A percentile compares a stretch with the other conserved stretches of the same genome.
Conservation (phyloP, 2,888 invertebrate species). For the Acronicta leporina region DNA sequence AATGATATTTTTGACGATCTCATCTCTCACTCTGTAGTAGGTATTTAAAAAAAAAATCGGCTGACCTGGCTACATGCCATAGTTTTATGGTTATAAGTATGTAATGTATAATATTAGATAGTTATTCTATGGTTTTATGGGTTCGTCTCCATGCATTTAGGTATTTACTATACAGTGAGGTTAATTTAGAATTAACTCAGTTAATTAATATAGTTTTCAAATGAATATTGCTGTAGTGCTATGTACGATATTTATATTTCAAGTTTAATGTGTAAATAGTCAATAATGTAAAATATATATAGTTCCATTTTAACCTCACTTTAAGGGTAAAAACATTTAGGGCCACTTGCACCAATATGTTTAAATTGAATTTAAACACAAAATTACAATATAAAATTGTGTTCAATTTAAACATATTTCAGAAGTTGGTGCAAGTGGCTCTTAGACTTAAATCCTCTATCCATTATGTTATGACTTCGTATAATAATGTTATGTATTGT, state of each 20-base stretch:
- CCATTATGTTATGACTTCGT: neutral
- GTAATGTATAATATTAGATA: neutral
- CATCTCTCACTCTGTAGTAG: too few relatives aligned
- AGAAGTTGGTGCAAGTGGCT: too few relatives aligned
- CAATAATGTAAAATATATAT: neutral
- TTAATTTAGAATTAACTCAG: neutral
- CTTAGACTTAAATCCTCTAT: neutral
- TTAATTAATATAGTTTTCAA: neutral
- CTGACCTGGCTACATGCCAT: too few relatives aligned
- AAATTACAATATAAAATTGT: too few relatives aligned
- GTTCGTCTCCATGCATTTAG: slow-evolving; percentile 1
- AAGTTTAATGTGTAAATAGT: neutral
- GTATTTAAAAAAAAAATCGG: too few relatives aligned
- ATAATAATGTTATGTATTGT: too few relatives aligned
- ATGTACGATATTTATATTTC: neutral
- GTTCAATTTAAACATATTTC: too few relatives aligned
- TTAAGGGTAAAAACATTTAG: neutral
- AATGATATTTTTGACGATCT: too few relatives aligned
- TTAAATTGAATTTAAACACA: too few relatives aligned
- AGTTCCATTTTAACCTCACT: neutral
- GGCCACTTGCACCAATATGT: too few relatives aligned
- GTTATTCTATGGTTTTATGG: neutral
- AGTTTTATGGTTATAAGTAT: neutral
- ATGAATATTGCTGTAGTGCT: neutral
- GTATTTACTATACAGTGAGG: neutral